Evolutionary conservation across 2,888 invertebrate species (phyloP), one percentile per base, ranked within the genome.

Genomic region (Andricus quercusramuli): DNA sequence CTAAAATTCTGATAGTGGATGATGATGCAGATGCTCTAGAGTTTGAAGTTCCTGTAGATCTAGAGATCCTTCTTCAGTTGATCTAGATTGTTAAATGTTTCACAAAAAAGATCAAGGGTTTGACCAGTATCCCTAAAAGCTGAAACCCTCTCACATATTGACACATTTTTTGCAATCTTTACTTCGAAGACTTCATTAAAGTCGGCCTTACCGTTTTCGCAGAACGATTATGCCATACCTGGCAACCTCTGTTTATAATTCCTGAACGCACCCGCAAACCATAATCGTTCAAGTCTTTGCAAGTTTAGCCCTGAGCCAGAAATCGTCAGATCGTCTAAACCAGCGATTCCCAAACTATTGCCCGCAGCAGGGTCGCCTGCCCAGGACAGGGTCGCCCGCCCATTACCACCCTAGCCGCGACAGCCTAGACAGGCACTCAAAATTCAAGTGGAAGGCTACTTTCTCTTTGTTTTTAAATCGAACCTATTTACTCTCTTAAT

Each of bases 161-260:
- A 74, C 74, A 74, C 56, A 32, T 25, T 70, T 25, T 67, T 67
- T 47, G 15, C 15, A 51, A 20, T 32, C 51, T 74, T 56, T 32
- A 32, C 56, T 32, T 74, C 74, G 74, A 74, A 37, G 74, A 74
- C 32, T 74, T 74, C 56, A 56, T 56, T 74, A 32, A 74, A 51
- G 56, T 32, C 51, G 51, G 32, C 20, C 32, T 29, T 74, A 56
- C 74, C 56, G 32, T 74, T 56, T 74, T 74, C 74, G 74, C 74
- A 74, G 74, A 74, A 74, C 74, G 56, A 74, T 74, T 74, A 56
- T 32, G 13, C 56, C 74, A 74, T 74, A 74, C 56, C 32, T 74
- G 74, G 74, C 37, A 74, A 56, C 74, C 74, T 74, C 56, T 56
- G 37, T 74, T 74, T 74, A 74, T 56, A 74, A 74, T 74, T 74